Conservation (phyloP, 30 jellyfish, hydroid and myxozoan genomes). For the Phacellophora camtschatica region DNA sequence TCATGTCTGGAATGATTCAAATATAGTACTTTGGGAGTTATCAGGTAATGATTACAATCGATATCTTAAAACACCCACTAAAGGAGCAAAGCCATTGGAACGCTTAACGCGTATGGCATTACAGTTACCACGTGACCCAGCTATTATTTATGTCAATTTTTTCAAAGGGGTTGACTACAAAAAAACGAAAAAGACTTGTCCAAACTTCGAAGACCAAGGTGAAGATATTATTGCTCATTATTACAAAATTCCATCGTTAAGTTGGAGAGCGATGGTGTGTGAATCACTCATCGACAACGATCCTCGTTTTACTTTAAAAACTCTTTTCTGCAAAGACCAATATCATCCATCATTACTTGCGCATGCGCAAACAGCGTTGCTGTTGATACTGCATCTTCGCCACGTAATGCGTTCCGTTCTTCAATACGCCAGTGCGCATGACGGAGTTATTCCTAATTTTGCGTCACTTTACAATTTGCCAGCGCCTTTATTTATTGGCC, state of each 20-base stretch:
- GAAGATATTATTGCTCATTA: slow-evolving; percentile 94
- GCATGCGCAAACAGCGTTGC: slow-evolving; percentile 96
- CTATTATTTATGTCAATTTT: slow-evolving; percentile 82
- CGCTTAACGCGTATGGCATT: slow-evolving; percentile 92
- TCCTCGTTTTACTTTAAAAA: slow-evolving; percentile 66
- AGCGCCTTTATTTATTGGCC: slow-evolving; percentile 93
- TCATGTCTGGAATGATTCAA: slow-evolving; percentile 76
- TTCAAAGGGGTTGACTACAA: slow-evolving; percentile 97
- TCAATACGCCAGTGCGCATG: slow-evolving; percentile 85
- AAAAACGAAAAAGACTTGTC: slow-evolving; percentile 71
- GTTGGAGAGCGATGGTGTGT: slow-evolving; percentile 99
- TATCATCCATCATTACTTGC: slow-evolving; percentile 96
- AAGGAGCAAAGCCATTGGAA: slow-evolving; percentile 97
- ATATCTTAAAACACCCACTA: slow-evolving; percentile 83
- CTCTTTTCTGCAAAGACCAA: slow-evolving; percentile 90
- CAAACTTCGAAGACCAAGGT: slow-evolving; percentile 98
- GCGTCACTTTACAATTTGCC: slow-evolving; percentile 65
- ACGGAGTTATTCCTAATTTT: slow-evolving; percentile 76
- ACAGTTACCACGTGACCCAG: slow-evolving; percentile 87
- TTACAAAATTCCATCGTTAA: slow-evolving; percentile 85
- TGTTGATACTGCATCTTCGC: slow-evolving; percentile 85
- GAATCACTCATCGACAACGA: slow-evolving; percentile 67
- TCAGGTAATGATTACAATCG: slow-evolving; percentile 97
- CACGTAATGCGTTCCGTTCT: slow-evolving; percentile 99
- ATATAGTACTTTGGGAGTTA: slow-evolving; percentile 88